A percentile compares a stretch with the other conserved stretches of the same genome.
Evolutionary conservation across 2,113 vertebrate species (phyloP).

Genomic region (Salvelinus alpinus): DNA sequence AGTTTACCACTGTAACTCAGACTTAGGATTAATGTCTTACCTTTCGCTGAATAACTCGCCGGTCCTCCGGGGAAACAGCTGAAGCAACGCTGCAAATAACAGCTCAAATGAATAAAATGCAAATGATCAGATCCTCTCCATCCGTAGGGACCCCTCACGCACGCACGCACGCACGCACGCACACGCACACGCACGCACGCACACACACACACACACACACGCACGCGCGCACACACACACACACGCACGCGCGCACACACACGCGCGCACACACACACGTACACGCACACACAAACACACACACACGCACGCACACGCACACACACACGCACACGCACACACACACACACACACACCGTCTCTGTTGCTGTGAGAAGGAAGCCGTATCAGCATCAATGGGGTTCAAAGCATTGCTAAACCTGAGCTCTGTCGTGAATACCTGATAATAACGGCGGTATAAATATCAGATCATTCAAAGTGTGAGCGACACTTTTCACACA

Average conservation of each 20-base stretch:
- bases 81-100: conserved; percentile 72
- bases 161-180: fast-evolving
- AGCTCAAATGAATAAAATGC: conserved; percentile 75
- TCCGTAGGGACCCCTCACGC: conserved; percentile 62
- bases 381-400: conserved; percentile 68
- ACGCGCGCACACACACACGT: too few relatives aligned
- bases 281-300: too few relatives aligned
- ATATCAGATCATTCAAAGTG: conserved; percentile 69
- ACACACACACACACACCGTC: conserved; percentile 28
- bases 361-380: conserved; percentile 52
- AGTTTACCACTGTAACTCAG: conserved; percentile 46
- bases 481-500: conserved; percentile 62
- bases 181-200: not conserved
- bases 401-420: conserved; percentile 66
- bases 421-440: conserved; percentile 2
- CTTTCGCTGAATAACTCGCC: conserved; percentile 69
- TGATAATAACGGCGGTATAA: conserved; percentile 68
- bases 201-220: conserved; percentile 17
- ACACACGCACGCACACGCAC: too few relatives aligned
- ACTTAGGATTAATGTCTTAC: conserved; percentile 71
- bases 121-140: conserved; percentile 67
- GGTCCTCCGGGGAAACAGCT: conserved; percentile 57
- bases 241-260: too few relatives aligned
- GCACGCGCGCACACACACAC: not conserved
- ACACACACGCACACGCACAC: too few relatives aligned